phyloP scores from a whole-genome alignment of 2,888 invertebrate species.

The Eustalomyia histrio region DNA sequence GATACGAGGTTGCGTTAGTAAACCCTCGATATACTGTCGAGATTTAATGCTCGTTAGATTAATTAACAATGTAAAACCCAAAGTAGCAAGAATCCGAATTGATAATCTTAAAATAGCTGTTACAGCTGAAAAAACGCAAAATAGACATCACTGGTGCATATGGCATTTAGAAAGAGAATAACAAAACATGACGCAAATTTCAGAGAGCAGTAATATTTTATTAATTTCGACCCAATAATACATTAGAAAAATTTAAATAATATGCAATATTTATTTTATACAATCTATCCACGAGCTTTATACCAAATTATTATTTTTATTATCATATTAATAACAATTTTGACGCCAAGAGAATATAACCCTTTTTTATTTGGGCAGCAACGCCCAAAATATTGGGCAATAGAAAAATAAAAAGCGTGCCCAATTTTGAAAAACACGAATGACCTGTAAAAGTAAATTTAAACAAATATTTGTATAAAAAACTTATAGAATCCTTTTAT shows the following conservation, averaged over 20 bases:
- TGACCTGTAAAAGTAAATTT: slow-evolving; percentile 17
- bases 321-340: slow-evolving; percentile 2
- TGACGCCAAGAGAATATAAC: slow-evolving; percentile 8
- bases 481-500: neutral
- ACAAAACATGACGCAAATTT: neutral
- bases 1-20: no score
- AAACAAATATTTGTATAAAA: neutral
- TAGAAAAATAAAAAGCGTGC: slow-evolving; percentile 18
- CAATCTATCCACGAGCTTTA: neutral
- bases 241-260: neutral
- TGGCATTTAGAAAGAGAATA: no score
- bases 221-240: neutral
- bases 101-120: neutral
- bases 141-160: no score
- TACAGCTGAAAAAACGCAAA: no score
- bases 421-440: slow-evolving; percentile 17
- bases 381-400: slow-evolving; percentile 56
- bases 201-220: neutral
- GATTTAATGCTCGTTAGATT: no score
- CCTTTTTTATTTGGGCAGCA: slow-evolving; percentile 35
- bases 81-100: no score
- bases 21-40: no score
- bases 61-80: no score
- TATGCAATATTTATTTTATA: no score
- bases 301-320: neutral